phyloP scores from a whole-genome alignment of 1,140 invertebrate species.

The Ditylenchus dipsaci region DNA sequence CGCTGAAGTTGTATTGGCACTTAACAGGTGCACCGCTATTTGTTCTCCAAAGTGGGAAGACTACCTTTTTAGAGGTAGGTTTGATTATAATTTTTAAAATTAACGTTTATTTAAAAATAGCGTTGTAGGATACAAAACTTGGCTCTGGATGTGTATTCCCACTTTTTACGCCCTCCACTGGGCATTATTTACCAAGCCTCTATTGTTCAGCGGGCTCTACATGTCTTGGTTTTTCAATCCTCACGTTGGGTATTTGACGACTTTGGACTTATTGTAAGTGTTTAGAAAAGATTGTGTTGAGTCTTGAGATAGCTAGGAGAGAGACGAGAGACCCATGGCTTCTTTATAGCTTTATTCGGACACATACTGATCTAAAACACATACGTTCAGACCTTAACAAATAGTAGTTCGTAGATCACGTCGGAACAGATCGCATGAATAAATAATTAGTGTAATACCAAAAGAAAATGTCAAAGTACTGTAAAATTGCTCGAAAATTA shows the following conservation, averaged over 20 bases:
- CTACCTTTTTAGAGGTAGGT: not conserved
- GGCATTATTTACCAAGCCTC: constrained; percentile 37
- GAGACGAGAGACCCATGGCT: too few relatives aligned
- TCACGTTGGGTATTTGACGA: constrained; percentile 41
- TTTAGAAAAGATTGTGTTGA: not conserved
- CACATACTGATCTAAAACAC: too few relatives aligned
- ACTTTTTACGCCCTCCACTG: constrained; percentile 36
- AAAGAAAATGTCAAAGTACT: too few relatives aligned
- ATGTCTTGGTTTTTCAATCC: constrained; percentile 47
- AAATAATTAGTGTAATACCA: too few relatives aligned
- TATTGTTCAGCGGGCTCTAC: constrained; percentile 31
- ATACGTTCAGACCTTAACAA: too few relatives aligned
- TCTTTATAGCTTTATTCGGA: too few relatives aligned
- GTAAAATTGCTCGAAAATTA: too few relatives aligned
- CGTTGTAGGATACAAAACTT: constrained; percentile 28
- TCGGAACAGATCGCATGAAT: too few relatives aligned
- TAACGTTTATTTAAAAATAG: not conserved
- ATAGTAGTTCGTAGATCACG: too few relatives aligned
- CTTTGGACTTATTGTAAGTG: constrained; percentile 17
- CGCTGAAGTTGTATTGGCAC: constrained; percentile 2
- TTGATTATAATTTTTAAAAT: not conserved
- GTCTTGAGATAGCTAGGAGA: not conserved
- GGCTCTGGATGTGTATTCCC: constrained; percentile 26
- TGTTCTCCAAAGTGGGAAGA: constrained; percentile 7
- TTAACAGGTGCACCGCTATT: constrained; percentile 8